Conservation (phyloP, 2,797 vertebrate genomes). For the Dipus sagitta region DNA sequence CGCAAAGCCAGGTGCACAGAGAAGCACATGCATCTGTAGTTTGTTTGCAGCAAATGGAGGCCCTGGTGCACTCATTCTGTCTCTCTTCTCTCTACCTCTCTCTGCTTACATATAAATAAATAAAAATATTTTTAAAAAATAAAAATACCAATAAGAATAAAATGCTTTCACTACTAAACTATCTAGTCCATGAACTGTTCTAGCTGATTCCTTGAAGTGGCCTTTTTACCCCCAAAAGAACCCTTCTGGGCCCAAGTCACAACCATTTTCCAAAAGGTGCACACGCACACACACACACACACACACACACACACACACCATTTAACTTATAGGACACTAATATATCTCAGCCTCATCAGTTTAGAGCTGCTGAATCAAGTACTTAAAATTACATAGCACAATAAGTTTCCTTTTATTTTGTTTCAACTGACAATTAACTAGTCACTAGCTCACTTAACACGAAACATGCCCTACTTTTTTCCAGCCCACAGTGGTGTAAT, state of each 20-base stretch:
- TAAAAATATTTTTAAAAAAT: no score
- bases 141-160: neutral
- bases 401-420: neutral
- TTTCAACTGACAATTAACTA: neutral
- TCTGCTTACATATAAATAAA: no score
- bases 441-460: neutral
- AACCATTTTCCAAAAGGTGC: neutral
- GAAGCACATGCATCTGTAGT: no score
- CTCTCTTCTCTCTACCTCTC: no score
- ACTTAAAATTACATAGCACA: constrained; percentile 15
- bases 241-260: neutral
- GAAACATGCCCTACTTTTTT: neutral
- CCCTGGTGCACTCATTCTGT: no score
- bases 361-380: neutral
- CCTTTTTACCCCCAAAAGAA: no score
- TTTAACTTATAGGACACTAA: constrained; percentile 36
- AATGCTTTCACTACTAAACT: neutral
- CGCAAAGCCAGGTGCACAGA: no score
- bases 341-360: neutral
- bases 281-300: no score
- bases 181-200: neutral
- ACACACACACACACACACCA: neutral
- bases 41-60: no score
- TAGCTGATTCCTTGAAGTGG: neutral
- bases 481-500: neutral